phyloP scores from a whole-genome alignment of 2,113 vertebrate genomes.

The Catharus fuscescens region DNA sequence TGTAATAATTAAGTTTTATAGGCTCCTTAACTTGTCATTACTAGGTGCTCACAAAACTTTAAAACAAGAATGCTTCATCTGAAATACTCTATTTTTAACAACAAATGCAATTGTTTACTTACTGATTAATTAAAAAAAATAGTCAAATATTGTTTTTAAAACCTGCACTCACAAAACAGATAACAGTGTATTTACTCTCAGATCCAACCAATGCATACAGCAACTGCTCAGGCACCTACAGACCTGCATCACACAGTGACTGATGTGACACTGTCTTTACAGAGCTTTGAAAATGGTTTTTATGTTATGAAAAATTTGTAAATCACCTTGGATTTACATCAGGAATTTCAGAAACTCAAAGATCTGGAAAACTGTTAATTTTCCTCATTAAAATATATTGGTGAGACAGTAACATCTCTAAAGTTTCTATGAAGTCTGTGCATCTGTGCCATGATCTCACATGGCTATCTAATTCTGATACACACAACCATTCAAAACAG shows the following conservation, averaged over 20 bases:
- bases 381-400: neutral
- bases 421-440: neutral
- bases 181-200: neutral
- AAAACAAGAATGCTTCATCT: neutral
- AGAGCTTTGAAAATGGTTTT: neutral
- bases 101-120: neutral
- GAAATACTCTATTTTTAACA: slow-evolving; percentile 1
- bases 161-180: neutral
- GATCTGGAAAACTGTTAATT: neutral
- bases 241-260: neutral
- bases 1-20: slow-evolving; percentile 50
- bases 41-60: neutral
- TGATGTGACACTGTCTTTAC: neutral
- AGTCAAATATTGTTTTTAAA: neutral
- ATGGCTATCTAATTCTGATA: neutral
- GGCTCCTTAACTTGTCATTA: slow-evolving; percentile 4
- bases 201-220: neutral
- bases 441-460: neutral
- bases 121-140: neutral
- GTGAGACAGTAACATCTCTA: neutral
- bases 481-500: neutral
- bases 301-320: neutral
- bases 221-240: neutral
- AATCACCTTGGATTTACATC: neutral
- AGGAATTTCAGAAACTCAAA: neutral